phyloP scores from a whole-genome alignment of 2,113 vertebrate species.

The Platysternon megacephalum region DNA sequence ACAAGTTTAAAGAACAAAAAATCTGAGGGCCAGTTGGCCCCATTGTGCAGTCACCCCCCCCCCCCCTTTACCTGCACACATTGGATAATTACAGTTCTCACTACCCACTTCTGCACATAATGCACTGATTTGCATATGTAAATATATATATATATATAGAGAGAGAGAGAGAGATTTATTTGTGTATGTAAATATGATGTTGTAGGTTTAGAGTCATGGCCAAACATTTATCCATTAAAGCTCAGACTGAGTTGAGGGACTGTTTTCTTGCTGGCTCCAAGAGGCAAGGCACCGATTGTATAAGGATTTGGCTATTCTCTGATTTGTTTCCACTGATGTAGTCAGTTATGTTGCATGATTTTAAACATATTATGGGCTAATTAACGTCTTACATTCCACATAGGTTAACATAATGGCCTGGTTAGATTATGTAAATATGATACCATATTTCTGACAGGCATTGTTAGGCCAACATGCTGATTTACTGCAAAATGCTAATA shows the following conservation, averaged over 20 bases:
- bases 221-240: neutral
- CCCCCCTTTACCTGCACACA: neutral
- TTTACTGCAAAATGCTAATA: constrained; percentile 62
- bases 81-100: neutral
- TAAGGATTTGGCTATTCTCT: neutral
- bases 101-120: neutral
- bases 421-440: constrained; percentile 28
- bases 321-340: neutral
- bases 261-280: neutral
- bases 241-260: neutral
- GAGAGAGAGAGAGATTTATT: too few relatives aligned
- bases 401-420: neutral
- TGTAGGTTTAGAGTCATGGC: neutral
- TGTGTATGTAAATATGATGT: neutral
- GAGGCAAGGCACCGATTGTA: neutral
- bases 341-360: neutral
- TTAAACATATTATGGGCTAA: constrained; percentile 3
- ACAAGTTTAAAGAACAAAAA: neutral
- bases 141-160: neutral
- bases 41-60: neutral
- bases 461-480: constrained; percentile 58
- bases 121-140: neutral
- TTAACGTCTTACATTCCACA: neutral
- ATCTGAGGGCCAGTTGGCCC: neutral
- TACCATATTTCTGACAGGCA: constrained; percentile 15